Evolutionary conservation across 1,140 invertebrate species (phyloP), one percentile per base, ranked within the genome.

Genomic region (Caerostris darwini): DNA sequence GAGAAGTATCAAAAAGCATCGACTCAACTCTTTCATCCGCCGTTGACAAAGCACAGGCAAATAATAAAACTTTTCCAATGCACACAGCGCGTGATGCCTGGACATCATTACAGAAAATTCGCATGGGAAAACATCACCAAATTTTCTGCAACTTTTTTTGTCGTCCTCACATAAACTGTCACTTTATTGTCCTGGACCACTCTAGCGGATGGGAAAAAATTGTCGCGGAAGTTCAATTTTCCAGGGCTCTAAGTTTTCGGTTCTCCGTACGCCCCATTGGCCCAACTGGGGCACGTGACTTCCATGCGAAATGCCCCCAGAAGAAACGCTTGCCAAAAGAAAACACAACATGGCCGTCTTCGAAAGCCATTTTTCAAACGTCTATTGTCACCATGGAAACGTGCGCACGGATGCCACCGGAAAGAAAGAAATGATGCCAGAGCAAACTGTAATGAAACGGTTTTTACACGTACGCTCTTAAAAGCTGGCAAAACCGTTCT

Each of bases 171-270:
- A 94, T 94, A 94, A 94, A 94, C 85, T 94, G 92, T 94, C 92
- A 88, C 92, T 94, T 94, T 94, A 94, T 94, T 94, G 92, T 94
- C 92, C 92, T 56, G 92, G 85, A n/a, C 92, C 86, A 94, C 86
- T 94, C 92, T 94, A 81, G 92, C 92, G 92, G 64, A 94, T 34
- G 85, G 56, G 64, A 89, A 94, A 94, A 94, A 94, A 94, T 94
- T 94, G 92, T 88, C 92, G 61, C 85, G 92, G 86, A 94, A 94
- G 85, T 94, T 94, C 92, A 94, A 94, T 94, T 94, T 94, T 94
- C 92, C 92, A 94, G 92, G 86, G 92, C 92, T 94, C 92, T 82
- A 94, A 94, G 92, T 94, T 94, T 94, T 94, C 85, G 86, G 92
- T 89, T 67, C 57, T 53, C 69, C 58, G 85, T 61, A 89, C 86